These are phyloP conservation scores for Pissodes strobi DNA, from an alignment of 1,140 invertebrate genomes.

Conservation along the genomic window DNA sequence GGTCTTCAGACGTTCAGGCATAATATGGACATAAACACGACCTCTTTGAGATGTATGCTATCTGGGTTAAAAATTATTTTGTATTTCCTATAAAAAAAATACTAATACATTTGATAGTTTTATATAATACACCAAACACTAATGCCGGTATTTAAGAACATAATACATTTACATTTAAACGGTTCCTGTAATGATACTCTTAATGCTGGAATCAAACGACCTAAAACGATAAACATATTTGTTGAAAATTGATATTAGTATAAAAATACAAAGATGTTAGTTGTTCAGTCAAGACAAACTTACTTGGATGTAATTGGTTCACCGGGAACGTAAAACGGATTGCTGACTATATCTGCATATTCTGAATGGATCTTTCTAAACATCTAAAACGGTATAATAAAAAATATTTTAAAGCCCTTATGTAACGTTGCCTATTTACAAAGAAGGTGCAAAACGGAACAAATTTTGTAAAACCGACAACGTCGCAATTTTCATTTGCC, in stretches of 20 bases:
- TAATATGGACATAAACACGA: too few relatives aligned
- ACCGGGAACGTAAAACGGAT: conserved; percentile 92
- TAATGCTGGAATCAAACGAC: conserved; percentile 66
- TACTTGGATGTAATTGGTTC: conserved; percentile 82
- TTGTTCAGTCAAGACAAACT: conserved; percentile 41
- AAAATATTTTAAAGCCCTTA: conserved; percentile 33
- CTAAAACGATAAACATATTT: too few relatives aligned
- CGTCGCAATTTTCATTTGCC: too few relatives aligned
- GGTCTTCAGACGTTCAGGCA: too few relatives aligned
- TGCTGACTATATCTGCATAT: conserved; percentile 91
- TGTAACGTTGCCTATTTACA: neutral
- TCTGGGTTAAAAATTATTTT: too few relatives aligned
- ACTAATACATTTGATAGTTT: too few relatives aligned
- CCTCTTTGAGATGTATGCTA: too few relatives aligned
- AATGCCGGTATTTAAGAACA: too few relatives aligned
- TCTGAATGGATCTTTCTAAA: conserved; percentile 87
- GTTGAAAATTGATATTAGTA: conserved; percentile 39
- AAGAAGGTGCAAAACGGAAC: neutral
- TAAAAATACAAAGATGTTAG: neutral
- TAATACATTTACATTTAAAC: too few relatives aligned
- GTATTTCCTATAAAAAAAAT: too few relatives aligned
- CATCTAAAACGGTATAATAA: too few relatives aligned
- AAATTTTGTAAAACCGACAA: neutral
- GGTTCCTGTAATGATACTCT: conserved; percentile 64
- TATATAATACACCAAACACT: too few relatives aligned